Percentiles rank a stretch among this genome's conserved stretches.
Evolutionary conservation across 2,888 invertebrate species (phyloP).

Genomic region (Ophioninae sp.): DNA sequence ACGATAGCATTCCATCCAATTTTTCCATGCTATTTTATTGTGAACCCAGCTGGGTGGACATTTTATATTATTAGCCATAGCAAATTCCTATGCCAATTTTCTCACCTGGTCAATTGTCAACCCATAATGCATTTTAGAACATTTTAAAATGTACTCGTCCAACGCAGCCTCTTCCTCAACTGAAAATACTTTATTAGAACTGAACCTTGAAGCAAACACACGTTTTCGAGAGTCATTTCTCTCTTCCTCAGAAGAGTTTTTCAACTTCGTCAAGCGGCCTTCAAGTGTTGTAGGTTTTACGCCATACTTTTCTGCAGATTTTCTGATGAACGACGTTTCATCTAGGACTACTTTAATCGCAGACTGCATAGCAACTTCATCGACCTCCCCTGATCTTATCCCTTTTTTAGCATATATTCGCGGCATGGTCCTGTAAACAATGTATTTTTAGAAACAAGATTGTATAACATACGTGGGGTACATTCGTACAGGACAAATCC

Average conservation of each 20-base stretch:
- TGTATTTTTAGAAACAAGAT: background rate
- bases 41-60: background rate
- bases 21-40: background rate
- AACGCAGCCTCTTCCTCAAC: background rate
- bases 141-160: background rate
- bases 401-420: background rate
- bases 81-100: background rate
- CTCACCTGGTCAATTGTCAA: background rate
- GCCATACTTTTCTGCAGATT: background rate
- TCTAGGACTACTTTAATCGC: background rate
- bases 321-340: background rate
- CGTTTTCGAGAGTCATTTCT: too few relatives aligned
- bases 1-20: background rate
- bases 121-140: constrained; percentile 4
- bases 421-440: constrained; percentile 2
- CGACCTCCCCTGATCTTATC: background rate
- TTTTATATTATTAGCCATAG: background rate
- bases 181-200: background rate
- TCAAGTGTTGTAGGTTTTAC: background rate
- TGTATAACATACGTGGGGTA: background rate
- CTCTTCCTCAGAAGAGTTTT: background rate
- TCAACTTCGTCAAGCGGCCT: background rate
- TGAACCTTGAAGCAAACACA: background rate
- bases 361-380: constrained; percentile 7
- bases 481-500: background rate